Evolutionary conservation across 2,888 invertebrate genomes (phyloP).

Genomic region (Chloroclystis v-ata): DNA sequence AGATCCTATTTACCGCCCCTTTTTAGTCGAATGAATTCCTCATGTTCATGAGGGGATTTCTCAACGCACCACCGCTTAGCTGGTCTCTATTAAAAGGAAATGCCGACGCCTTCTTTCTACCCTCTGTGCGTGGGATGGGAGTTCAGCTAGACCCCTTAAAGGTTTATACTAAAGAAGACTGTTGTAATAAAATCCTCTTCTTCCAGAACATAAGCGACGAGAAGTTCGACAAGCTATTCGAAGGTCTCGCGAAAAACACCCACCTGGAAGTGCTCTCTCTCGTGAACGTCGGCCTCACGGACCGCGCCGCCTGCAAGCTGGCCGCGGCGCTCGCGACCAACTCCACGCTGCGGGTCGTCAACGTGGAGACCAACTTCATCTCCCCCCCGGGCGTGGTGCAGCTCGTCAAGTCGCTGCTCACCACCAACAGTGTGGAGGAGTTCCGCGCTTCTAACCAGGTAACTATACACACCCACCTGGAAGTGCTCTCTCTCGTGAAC

Average conservation of each 20-base stretch:
- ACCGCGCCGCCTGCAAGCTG: slow-evolving; percentile 89
- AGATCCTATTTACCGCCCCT: no score
- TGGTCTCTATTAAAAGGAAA: no score
- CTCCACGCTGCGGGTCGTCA: slow-evolving; percentile 88
- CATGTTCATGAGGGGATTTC: no score
- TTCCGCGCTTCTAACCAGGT: slow-evolving; percentile 92
- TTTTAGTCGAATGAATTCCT: no score
- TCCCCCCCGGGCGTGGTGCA: slow-evolving; percentile 91
- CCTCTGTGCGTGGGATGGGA: no score
- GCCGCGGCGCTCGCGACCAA: slow-evolving; percentile 90
- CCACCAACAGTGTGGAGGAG: slow-evolving; percentile 93
- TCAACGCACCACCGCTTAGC: no score
- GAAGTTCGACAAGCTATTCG: slow-evolving; percentile 92
- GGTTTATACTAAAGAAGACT: no score
- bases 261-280: slow-evolving; percentile 94
- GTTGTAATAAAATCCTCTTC: slow-evolving; percentile 37
- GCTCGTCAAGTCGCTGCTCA: slow-evolving; percentile 90
- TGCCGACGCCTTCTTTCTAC: no score
- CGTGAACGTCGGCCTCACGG: slow-evolving; percentile 95
- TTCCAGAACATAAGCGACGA: slow-evolving; percentile 97
- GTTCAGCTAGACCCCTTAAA: no score
- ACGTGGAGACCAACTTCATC: slow-evolving; percentile 98
- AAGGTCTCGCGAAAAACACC: slow-evolving; percentile 92
- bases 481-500: slow-evolving; percentile 93
- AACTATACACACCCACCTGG: slow-evolving; percentile 66